These are phyloP conservation scores for Mimas tiliae DNA, from an alignment of 2,888 invertebrate species.

Conservation along the genomic window DNA sequence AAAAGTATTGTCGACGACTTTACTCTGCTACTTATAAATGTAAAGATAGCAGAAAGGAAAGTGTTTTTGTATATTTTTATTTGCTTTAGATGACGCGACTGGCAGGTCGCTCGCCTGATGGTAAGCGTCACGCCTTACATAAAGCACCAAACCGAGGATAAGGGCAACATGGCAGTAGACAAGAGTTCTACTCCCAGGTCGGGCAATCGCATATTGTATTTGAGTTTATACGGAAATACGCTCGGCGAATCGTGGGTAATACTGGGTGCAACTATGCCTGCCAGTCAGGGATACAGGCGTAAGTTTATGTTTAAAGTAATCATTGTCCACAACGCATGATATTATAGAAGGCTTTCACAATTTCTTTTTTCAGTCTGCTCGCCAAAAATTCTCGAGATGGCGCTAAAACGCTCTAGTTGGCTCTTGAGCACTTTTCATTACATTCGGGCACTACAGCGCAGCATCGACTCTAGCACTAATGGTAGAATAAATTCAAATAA, in stretches of 20 bases:
- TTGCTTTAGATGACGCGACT: no score
- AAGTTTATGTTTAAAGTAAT: background rate
- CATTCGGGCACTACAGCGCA: background rate
- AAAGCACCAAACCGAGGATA: no score
- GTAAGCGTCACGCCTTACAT: no score
- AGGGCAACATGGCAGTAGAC: no score
- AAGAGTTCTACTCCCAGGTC: no score
- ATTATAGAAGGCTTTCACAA: background rate
- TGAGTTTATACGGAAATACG: no score
- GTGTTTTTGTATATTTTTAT: background rate
- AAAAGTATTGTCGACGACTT: constrained; percentile 13
- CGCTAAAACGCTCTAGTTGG: background rate
- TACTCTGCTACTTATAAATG: background rate
- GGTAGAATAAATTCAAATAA: background rate
- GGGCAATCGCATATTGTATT: no score
- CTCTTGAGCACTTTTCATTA: constrained; percentile 11
- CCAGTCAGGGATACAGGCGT: no score
- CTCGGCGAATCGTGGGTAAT: no score
- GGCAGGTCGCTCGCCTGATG: no score
- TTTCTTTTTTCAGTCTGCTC: background rate
- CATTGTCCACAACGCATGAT: background rate
- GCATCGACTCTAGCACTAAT: background rate
- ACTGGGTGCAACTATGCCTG: no score
- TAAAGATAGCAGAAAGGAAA: background rate
- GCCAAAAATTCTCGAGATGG: background rate